Evolutionary conservation across 35 echinoderm and acorn worm genomes (phyloP), one percentile per base, ranked within the genome.

Genomic region (Chiridota heheva): DNA sequence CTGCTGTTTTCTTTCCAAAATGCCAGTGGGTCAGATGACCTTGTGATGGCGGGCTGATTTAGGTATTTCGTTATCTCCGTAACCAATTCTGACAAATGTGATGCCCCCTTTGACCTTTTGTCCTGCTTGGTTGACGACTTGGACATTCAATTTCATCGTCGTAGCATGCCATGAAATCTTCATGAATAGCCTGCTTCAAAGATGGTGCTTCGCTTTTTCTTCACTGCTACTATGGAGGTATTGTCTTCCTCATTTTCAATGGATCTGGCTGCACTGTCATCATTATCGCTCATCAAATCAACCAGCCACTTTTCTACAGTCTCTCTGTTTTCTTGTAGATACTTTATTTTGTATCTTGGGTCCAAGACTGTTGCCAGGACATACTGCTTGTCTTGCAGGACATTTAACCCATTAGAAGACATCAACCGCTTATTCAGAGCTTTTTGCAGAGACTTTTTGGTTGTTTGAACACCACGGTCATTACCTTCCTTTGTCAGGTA

Each of bases 391-490:
- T 40, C 0, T n/a, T 1, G 25, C 67, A 70, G 8, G 15, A 40
- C 28, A 1, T 38, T 12, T 16, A 38, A 1, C 13, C 33, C 48
- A 13, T 53, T 13, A 15, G 5, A 27, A 37, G 33, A 38, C 10
- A 70, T 16, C 18, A 70, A 29, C 13, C 1, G 67, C 36, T 18
- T 13, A 17, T 39, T 31, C 8, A 70, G 67, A 40, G 67, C 67
- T 20, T 27, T 70, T 0, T 1, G 67, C 15, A 70, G 36, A 40
- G 13, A 8, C 13, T 12, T 27, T 40, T 42, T 36, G 6, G 37
- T 70, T 17, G 67, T 40, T 27, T 70, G 67, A 42, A 70, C 36
- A 7, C 67, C 67, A 17, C 13, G 6, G 36, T 70, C 67, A 70
- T 40, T 70, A 17, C 3, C 1, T 20, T 10, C 4, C 65, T 69